Evolutionary conservation across 2,113 vertebrate species (phyloP), one percentile per base, ranked within the genome.

Genomic region (Lepus europaeus): DNA sequence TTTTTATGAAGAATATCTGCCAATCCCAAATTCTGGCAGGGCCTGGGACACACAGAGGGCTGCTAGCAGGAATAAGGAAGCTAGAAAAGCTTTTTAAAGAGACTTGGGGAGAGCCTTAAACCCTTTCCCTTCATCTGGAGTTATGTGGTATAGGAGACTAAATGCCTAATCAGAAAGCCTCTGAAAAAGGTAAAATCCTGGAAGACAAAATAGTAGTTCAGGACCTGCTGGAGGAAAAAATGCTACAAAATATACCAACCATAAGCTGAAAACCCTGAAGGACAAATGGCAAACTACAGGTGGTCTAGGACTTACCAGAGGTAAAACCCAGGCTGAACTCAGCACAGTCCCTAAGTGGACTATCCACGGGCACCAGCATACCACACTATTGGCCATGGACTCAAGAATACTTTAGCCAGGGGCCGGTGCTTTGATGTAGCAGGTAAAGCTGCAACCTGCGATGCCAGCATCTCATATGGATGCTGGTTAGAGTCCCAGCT

Each of bases 181-280:
- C 39, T 59, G 12, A 72, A 79, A 79, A 78, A 85, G 27, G 45
- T 79, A 45, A 45, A 86, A 29, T 70, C 78, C 68, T 33, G 39
- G 72, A 74, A 87, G 2, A 93, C 80, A 90, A 79, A 93, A 33
- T 64, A 64, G 78, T 72, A 85, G 14, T 81, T 74, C 39, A 85
- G n/a, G 61, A 69, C 14, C 3, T 69, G 64, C 19, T 11, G 19
- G 33, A 91, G 33, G 64, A 45, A 91, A 87, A 25, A 5, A 10
- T 82, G 10, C 63, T 91, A 22, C n/a, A 87, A 82, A 91, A 74
- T 29, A 74, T 4, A 51, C 29, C 49, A 87, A 95, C 76, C 19
- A 36, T 76, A 87, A 25, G 69, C 6, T 68, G 23, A 49, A 86
- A 56, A 53, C 20, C 19, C 33, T 81, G 49, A 31, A 68, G 2